phyloP scores from a whole-genome alignment of 2,113 vertebrate species.

The Megaptera novaeangliae region DNA sequence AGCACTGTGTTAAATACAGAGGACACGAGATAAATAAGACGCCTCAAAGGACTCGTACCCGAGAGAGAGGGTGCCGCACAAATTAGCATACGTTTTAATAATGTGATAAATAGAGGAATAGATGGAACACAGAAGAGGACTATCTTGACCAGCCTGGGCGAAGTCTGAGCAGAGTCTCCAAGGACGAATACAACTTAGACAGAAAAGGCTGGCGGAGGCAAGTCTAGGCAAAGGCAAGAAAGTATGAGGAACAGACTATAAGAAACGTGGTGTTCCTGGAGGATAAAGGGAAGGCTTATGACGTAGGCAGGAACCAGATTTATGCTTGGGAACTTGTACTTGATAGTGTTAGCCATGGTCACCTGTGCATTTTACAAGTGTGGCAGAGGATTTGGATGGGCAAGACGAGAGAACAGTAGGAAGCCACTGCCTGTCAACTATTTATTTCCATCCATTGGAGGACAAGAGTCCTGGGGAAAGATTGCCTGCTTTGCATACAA shows the following conservation, averaged over 20 bases:
- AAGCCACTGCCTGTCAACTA: not conserved
- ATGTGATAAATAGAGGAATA: not conserved
- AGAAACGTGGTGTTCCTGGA: not conserved
- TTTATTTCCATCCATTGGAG: not conserved
- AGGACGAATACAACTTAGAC: not conserved
- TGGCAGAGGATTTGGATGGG: not conserved
- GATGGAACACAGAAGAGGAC: not conserved
- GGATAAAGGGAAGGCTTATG: not conserved
- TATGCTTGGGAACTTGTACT: not conserved
- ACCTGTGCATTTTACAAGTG: not conserved
- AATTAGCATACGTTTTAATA: not conserved
- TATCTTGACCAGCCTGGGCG: not conserved
- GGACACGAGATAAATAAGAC: not conserved
- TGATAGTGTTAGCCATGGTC: not conserved
- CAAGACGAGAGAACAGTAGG: not conserved
- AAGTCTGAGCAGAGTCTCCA: not conserved
- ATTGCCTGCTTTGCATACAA: not conserved
- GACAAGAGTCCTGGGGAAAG: not conserved
- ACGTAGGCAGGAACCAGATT: not conserved
- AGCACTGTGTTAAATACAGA: not conserved
- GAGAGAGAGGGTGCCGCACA: not conserved
- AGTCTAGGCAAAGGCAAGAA: not conserved
- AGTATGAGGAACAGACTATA: not conserved
- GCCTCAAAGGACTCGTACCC: not conserved
- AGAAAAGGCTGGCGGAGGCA: not conserved